Conservation (phyloP, 2,113 vertebrate species). For the Lampris incognitus region DNA sequence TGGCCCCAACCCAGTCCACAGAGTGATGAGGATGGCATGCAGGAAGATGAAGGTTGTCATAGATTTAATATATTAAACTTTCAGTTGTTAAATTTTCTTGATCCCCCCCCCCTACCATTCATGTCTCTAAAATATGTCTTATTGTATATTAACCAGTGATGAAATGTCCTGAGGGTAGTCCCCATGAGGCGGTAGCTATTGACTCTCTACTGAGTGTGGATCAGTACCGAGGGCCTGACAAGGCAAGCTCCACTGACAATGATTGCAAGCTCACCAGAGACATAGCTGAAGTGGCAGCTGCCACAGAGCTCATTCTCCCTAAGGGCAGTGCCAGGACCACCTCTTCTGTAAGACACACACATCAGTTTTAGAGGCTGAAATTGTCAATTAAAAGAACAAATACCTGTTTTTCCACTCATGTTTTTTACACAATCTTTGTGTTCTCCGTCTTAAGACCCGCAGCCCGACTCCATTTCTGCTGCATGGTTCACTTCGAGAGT, state of each 20-base stretch:
- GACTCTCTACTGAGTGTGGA: constrained; percentile 91
- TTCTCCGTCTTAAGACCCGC: constrained; percentile 73
- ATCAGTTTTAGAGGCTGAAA: neutral
- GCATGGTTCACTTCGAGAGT: constrained; percentile 89
- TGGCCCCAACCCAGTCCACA: constrained; percentile 88
- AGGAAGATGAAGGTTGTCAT: constrained; percentile 83
- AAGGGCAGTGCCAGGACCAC: constrained; percentile 89
- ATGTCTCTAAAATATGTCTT: neutral
- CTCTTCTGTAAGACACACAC: constrained; percentile 80
- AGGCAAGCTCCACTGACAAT: constrained; percentile 68
- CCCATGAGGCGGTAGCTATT: constrained; percentile 87
- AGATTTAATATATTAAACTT: no score
- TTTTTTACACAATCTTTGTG: neutral
- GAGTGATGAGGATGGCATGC: constrained; percentile 87
- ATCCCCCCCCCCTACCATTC: no score
- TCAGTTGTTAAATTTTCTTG: no score
- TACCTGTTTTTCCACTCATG: neutral
- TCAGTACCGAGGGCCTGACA: constrained; percentile 85
- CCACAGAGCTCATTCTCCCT: constrained; percentile 89
- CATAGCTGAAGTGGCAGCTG: constrained; percentile 89
- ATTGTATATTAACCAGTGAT: constrained; percentile 73
- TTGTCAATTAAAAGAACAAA: neutral
- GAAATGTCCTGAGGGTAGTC: constrained; percentile 71
- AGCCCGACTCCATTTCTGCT: constrained; percentile 84
- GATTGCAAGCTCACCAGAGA: constrained; percentile 85